Base-by-base conservation (phyloP, 2,797 vertebrate species). In the Ispidina lecontei region DNA sequence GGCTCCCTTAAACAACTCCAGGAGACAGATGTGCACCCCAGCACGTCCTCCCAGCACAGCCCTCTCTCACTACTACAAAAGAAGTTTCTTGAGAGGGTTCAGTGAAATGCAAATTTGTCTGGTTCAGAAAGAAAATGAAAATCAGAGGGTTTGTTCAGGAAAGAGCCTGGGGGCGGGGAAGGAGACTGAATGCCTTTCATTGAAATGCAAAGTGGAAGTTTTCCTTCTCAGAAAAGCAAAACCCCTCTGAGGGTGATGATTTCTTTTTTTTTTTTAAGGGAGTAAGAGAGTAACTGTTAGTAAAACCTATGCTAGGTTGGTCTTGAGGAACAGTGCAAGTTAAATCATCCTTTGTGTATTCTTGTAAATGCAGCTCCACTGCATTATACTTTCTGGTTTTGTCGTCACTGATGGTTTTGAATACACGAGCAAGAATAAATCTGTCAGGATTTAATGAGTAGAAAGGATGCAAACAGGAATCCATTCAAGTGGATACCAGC, bases 151-250 rank as follows among this genome's bases (percentile, higher is more conserved):
- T 85, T 84, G 78, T 74, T 21, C 28, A 58, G 82, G 79, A 95
- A 96, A 51, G 18, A 31, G 28, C 18, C 60, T 14, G 71, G 23
- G 44, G 55, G 55, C 0, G 1, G 80, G 64, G 59, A 76, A 69
- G 54, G 54, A 47, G 12, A 4, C 55, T 84, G 86, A 70, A 88
- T 41, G 71, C 58, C 49, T 82, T 72, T 59, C 60, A 83, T 15
- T 95, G 87, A 95, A 82, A 94, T 84, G 91, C 82, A 83, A 84
- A 95, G 63, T 17, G 20, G 4, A 64, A 46, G 64, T 49, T 69
- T 68, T 87, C 83, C 26, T 58, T 78, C 73, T 56, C 72, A 14
- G 15, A 51, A 51, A n/a, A 69, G 20, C 9, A 73, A 77, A 86
- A 46, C 2, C 4, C 4, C 62, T 19, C 18, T 29, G 11, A 5